phyloP scores from a whole-genome alignment of 2,888 invertebrate species.

The Mycalesis mineus region DNA sequence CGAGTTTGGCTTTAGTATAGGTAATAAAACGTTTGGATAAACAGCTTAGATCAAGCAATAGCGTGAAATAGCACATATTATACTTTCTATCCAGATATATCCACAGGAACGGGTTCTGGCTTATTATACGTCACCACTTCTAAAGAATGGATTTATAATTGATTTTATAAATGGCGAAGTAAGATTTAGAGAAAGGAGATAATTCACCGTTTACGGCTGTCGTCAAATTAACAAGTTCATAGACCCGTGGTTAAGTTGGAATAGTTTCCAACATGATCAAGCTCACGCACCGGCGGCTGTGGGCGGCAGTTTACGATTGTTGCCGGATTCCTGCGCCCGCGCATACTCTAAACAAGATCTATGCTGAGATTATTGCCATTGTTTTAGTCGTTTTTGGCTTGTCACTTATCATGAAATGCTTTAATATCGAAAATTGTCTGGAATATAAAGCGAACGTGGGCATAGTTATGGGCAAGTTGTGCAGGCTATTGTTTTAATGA shows the following conservation, averaged over 20 bases:
- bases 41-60: no score
- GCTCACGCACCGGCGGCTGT: slow-evolving; percentile 14
- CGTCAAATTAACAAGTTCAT: slow-evolving; percentile 13
- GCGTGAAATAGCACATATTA: no score
- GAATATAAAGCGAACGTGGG: not conserved
- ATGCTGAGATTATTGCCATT: slow-evolving; percentile 7
- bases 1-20: no score
- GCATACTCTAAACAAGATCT: slow-evolving; percentile 23
- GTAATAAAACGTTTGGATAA: no score
- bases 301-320: slow-evolving; percentile 47
- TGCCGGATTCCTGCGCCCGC: slow-evolving; percentile 58
- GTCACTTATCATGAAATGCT: not conserved
- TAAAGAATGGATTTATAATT: no score
- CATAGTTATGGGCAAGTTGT: not conserved
- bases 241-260: slow-evolving; percentile 14
- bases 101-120: no score
- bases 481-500: not conserved
- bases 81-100: no score
- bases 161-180: no score
- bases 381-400: not conserved
- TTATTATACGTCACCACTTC: no score
- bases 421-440: not conserved
- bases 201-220: no score
- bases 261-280: not conserved
- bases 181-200: no score